These are phyloP conservation scores for Lasioglossum baleicum DNA, from an alignment of 1,140 invertebrate species.

Conservation along the genomic window DNA sequence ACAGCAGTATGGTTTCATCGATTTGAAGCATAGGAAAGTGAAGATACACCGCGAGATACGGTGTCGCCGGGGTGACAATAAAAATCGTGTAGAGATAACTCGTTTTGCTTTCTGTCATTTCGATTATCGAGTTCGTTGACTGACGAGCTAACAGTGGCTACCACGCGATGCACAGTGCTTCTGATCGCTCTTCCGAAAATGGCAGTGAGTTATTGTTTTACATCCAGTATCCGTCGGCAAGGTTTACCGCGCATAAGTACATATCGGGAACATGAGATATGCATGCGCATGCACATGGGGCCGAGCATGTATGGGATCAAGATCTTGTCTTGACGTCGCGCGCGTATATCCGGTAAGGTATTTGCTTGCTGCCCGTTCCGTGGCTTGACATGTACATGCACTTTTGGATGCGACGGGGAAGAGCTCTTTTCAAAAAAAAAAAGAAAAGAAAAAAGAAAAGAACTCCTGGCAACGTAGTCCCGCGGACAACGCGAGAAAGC, in stretches of 20 bases:
- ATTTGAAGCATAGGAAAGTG: no score
- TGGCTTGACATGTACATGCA: constrained; percentile 52
- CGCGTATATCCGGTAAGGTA: constrained; percentile 44
- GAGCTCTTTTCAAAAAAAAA: constrained; percentile 38
- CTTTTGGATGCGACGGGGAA: constrained; percentile 37
- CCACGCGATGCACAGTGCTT: neutral
- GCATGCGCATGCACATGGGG: no score
- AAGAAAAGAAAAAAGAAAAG: constrained; percentile 3
- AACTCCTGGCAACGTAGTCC: constrained; percentile 25
- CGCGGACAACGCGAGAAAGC: constrained; percentile 46
- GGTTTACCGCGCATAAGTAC: neutral
- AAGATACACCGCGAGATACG: no score
- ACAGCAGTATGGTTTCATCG: no score
- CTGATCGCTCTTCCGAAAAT: constrained; percentile 50
- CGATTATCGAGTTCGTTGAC: neutral
- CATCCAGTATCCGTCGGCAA: constrained; percentile 47
- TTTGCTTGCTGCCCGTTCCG: constrained; percentile 50
- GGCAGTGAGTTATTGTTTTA: constrained; percentile 69
- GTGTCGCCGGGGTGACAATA: no score
- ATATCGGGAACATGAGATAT: no score
- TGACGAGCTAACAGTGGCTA: no score
- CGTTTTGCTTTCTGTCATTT: neutral
- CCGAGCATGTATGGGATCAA: constrained; percentile 30
- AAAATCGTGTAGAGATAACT: no score
- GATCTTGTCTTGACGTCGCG: constrained; percentile 34